Base-by-base conservation (phyloP, 2,888 invertebrate genomes). In the Diplolepis rosae region DNA sequence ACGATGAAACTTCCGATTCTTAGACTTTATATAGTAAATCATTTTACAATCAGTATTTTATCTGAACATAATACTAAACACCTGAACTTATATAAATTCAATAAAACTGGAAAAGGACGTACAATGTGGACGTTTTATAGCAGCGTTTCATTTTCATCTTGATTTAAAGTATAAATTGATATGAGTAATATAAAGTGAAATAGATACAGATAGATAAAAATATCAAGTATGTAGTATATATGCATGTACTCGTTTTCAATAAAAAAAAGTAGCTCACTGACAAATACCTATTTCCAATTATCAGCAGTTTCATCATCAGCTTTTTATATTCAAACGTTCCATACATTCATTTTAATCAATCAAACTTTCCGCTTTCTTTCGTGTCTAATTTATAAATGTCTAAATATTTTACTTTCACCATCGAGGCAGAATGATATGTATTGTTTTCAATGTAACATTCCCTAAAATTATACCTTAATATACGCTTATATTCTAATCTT, bases 391-490 rank as follows among this genome's bases (percentile, higher is more conserved):
- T 3, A 15, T 30, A n/a, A 52, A 52, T 52, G 27, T 22, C 51
- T 22, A 27, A 52, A 28, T 32, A 32, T 54, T 28, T 70, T 70
- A 32, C 28, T 32, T 54, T 54, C 68, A 71, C 68, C 78, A 52
- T 77, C 71, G 82, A 85, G 85, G 85, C 84, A 83, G 83, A 69
- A 79, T 85, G 85, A 85, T 85, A 85, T 85, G 85, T 84, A 84
- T 85, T 84, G 82, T 83, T 83, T 82, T 71, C 69, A 69, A 39
- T 61, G 15, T 61, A 39, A 39, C 61, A 13, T 22, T 54, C 1
- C 18, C 18, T 32, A 32, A 54, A 11, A 18, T 54, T n/a, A 24
- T 61, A 61, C 0, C 35, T 61, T 39, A 61, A 11, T 39, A 39
- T n/a, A n/a, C 24, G 24, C 22, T n/a, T 24, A 27, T 24, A 61